A percentile compares a stretch with the other conserved stretches of the same genome.
Conservation (phyloP, 2,888 invertebrate species). For the Andrena hattorfiana region DNA sequence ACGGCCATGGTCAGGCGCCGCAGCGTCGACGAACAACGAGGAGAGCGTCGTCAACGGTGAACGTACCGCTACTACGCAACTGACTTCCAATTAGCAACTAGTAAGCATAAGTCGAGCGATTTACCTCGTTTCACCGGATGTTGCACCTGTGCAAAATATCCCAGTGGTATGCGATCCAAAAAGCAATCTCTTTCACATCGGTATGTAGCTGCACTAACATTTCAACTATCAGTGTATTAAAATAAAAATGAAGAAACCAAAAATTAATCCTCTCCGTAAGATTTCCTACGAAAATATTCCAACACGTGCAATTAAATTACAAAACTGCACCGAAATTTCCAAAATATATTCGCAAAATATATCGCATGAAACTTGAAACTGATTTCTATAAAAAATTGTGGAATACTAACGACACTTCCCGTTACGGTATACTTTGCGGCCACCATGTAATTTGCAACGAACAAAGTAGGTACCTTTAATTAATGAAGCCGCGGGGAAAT, state of each 20-base stretch:
- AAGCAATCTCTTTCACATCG: slow-evolving; percentile 1
- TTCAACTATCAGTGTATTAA: no score
- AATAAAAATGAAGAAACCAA: no score
- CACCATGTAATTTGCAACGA: slow-evolving; percentile 15
- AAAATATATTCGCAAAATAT: no score
- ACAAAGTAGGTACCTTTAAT: slow-evolving; percentile 43
- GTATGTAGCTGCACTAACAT: no score
- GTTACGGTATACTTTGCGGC: not conserved
- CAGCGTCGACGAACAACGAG: slow-evolving; percentile 1
- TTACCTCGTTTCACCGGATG: slow-evolving; percentile 37
- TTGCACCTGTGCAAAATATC: slow-evolving; percentile 45
- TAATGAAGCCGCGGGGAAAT: slow-evolving; percentile 31
- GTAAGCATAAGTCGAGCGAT: slow-evolving; percentile 26
- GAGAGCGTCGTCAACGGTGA: slow-evolving; percentile 1
- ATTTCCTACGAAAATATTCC: no score
- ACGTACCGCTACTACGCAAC: slow-evolving; percentile 37
- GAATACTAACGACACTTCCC: not conserved
- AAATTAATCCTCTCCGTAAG: no score
- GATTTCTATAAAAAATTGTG: not conserved
- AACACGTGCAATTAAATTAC: no score
- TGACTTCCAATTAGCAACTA: slow-evolving; percentile 51
- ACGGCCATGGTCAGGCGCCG: slow-evolving; percentile 35
- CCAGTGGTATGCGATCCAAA: not conserved
- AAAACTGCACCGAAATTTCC: no score
- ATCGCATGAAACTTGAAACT: no score